Conservation (phyloP, 2,888 invertebrate species). For the Coleophora flavipennella region DNA sequence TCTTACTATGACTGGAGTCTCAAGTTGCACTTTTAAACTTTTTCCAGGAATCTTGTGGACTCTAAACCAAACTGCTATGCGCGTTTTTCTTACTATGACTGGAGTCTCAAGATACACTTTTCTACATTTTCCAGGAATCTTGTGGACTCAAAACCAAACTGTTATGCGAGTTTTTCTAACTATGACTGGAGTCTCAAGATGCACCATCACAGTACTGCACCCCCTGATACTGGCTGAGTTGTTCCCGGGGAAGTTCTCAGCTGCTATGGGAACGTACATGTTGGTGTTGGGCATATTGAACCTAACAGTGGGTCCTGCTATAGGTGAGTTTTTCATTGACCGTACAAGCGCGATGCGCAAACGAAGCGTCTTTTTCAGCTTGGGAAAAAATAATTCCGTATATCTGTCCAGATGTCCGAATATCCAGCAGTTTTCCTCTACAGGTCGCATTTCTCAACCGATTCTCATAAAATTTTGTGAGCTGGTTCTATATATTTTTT, state of each 20-base stretch:
- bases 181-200: slow-evolving; percentile 66
- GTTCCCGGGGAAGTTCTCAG: slow-evolving; percentile 66
- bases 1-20: too few relatives aligned
- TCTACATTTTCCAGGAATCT: slow-evolving; percentile 33
- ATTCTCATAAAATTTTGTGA: too few relatives aligned
- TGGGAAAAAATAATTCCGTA: too few relatives aligned
- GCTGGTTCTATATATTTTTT: too few relatives aligned
- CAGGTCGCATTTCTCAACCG: too few relatives aligned
- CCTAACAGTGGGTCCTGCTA: slow-evolving; percentile 65
- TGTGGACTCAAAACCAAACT: slow-evolving; percentile 32
- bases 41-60: slow-evolving; percentile 43
- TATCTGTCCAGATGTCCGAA: too few relatives aligned
- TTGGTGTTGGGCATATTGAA: slow-evolving; percentile 64
- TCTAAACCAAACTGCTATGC: slow-evolving; percentile 24
- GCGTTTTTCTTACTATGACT: slow-evolving; percentile 43
- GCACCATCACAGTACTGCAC: slow-evolving; percentile 62
- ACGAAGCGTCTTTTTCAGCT: too few relatives aligned
- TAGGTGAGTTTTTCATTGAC: slow-evolving; percentile 58
- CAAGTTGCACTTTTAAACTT: too few relatives aligned
- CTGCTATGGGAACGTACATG: slow-evolving; percentile 74
- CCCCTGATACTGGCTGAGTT: slow-evolving; percentile 73
- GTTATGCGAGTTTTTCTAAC: slow-evolving; percentile 34
- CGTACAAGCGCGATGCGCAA: too few relatives aligned
- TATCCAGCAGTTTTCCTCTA: too few relatives aligned
- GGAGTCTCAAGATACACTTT: slow-evolving; percentile 71